Evolutionary conservation across 2,113 vertebrate species (phyloP).

Genomic region (Trichechus manatus): DNA sequence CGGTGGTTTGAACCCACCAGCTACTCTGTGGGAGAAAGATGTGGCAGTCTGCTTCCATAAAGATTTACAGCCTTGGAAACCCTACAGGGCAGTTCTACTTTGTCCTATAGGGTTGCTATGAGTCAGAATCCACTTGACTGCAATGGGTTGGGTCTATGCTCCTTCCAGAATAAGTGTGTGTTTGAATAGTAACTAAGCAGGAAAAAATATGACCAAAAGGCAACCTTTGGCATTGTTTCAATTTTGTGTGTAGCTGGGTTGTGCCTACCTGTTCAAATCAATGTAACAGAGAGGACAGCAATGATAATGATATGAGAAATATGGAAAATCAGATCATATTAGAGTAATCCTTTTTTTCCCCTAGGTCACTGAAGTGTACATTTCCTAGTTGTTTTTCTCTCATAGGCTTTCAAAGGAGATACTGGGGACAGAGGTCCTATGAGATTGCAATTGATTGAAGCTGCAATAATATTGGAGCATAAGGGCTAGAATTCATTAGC

Average conservation of each 20-base stretch:
- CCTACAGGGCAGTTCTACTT: background rate
- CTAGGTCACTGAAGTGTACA: background rate
- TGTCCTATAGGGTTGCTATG: background rate
- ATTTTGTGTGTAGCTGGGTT: slow-evolving; percentile 1
- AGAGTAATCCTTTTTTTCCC: background rate
- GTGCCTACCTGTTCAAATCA: slow-evolving; percentile 3
- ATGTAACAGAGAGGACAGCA: background rate
- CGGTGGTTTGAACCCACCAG: background rate
- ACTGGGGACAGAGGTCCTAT: slow-evolving; percentile 3
- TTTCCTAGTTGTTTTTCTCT: slow-evolving; percentile 24
- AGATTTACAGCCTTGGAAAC: background rate
- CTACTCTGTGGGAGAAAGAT: background rate
- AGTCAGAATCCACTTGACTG: background rate
- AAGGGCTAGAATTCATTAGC: slow-evolving; percentile 82
- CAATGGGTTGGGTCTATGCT: background rate
- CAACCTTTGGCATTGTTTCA: slow-evolving; percentile 40
- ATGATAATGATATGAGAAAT: background rate
- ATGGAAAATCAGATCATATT: background rate
- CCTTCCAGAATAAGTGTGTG: slow-evolving; percentile 30
- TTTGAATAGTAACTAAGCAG: slow-evolving; percentile 15
- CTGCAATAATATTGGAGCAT: slow-evolving; percentile 67
- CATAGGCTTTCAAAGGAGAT: slow-evolving; percentile 27
- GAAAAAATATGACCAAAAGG: slow-evolving; percentile 32
- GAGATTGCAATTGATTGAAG: slow-evolving; percentile 71
- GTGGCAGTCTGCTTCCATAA: background rate